Percentiles rank a stretch among this genome's conserved stretches.
Evolutionary conservation across 2,888 invertebrate genomes (phyloP).

Genomic region (Venustoraphidia nigricollis): DNA sequence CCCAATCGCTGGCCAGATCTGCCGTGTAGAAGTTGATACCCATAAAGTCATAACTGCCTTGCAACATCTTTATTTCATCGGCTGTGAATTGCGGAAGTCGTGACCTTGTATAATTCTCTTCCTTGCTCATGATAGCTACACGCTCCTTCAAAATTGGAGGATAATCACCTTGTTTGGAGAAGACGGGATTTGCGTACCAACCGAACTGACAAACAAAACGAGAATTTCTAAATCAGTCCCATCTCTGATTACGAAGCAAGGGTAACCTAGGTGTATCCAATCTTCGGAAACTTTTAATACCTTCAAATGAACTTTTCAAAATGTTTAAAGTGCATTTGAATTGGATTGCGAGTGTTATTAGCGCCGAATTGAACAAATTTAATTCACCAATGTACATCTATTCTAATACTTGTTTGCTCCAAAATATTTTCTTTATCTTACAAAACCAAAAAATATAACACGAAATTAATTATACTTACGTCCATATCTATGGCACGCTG

Average conservation of each 20-base stretch:
- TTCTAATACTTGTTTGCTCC: too few relatives aligned
- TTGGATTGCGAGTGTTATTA: too few relatives aligned
- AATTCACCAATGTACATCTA: too few relatives aligned
- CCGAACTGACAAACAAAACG: conserved; percentile 23
- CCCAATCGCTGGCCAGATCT: conserved; percentile 22
- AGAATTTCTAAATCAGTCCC: too few relatives aligned
- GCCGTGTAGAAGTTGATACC: conserved; percentile 49
- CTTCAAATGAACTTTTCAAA: too few relatives aligned
- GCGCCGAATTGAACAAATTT: too few relatives aligned
- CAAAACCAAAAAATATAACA: too few relatives aligned
- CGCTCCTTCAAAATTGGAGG: conserved; percentile 30
- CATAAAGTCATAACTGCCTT: conserved; percentile 43
- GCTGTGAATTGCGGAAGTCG: conserved; percentile 29
- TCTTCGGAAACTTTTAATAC: too few relatives aligned
- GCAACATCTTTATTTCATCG: conserved; percentile 27
- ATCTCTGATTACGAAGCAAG: too few relatives aligned
- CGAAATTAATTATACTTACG: conserved; percentile 23
- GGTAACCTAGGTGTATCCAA: too few relatives aligned
- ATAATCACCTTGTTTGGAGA: conserved; percentile 31
- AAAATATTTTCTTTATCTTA: too few relatives aligned
- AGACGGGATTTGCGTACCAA: conserved; percentile 32
- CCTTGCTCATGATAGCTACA: conserved; percentile 26
- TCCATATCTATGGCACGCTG: conserved; percentile 37
- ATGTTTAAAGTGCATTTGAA: too few relatives aligned
- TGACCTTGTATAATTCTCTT: conserved; percentile 27